Evolutionary conservation across 23 tunicate species (phyloP).

Genomic region (Halocynthia roretzi): DNA sequence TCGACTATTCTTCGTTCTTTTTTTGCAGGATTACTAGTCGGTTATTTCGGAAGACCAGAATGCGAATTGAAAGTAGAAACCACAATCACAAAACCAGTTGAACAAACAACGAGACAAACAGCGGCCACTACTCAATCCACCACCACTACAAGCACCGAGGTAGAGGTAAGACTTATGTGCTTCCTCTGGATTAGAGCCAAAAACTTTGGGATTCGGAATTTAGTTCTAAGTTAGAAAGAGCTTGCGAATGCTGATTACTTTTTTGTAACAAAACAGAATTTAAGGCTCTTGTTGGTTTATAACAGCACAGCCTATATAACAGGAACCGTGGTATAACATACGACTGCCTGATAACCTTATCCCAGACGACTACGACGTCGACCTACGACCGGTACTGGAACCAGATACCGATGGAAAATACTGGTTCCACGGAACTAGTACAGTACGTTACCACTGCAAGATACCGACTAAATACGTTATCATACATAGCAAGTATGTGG

Average conservation of each 20-base stretch:
- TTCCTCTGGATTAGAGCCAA: no score
- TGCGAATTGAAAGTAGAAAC: constrained; percentile 4
- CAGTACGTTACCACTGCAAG: constrained; percentile 19
- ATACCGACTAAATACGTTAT: constrained; percentile 21
- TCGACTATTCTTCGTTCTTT: neutral
- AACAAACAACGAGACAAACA: neutral
- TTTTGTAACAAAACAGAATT: no score
- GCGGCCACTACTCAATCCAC: neutral
- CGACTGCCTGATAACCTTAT: constrained; percentile 35
- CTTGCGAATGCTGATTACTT: no score
- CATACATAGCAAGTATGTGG: constrained; percentile 40
- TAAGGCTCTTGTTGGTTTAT: no score
- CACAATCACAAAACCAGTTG: neutral
- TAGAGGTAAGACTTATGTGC: no score
- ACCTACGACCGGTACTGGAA: constrained; percentile 34
- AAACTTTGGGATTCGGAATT: no score
- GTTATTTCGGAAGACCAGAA: constrained; percentile 27
- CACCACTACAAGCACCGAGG: neutral
- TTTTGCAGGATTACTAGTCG: constrained; percentile 23
- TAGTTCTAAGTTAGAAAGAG: no score
- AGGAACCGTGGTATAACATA: constrained; percentile 47
- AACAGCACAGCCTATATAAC: no score
- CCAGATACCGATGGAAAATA: constrained; percentile 21
- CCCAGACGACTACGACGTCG: constrained; percentile 53
- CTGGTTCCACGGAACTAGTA: constrained; percentile 46